These are phyloP conservation scores for Carettochelys insculpta DNA, from an alignment of 2,113 vertebrate genomes.

Conservation along the genomic window DNA sequence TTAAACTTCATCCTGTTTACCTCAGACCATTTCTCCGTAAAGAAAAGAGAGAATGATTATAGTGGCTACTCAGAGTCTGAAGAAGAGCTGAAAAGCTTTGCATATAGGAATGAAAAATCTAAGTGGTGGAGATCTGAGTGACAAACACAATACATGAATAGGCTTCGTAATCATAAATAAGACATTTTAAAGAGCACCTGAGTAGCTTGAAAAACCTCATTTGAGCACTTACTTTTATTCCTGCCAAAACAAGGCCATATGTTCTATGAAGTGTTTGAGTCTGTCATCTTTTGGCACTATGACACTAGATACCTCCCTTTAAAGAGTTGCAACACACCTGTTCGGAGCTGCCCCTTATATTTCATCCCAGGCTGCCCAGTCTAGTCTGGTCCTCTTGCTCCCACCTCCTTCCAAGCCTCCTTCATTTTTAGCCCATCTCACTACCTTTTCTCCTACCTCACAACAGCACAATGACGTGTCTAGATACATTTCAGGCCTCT, in stretches of 20 bases:
- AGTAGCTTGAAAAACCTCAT: neutral
- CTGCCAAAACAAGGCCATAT: neutral
- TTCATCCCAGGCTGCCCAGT: neutral
- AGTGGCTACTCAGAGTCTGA: neutral
- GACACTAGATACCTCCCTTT: rapidly evolving
- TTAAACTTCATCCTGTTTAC: no score
- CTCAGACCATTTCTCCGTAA: no score
- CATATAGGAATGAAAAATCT: neutral
- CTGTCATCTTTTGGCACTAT: neutral
- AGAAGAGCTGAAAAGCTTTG: neutral
- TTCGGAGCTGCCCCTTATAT: neutral
- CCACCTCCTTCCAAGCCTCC: neutral
- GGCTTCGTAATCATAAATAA: neutral
- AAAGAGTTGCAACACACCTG: neutral
- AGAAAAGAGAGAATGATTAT: no score
- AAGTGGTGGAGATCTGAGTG: neutral
- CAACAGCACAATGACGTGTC: neutral
- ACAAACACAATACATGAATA: neutral
- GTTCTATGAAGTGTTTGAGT: neutral
- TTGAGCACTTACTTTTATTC: neutral
- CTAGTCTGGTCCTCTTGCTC: neutral
- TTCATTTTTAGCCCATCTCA: neutral
- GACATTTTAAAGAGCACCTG: neutral
- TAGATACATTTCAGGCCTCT: neutral
- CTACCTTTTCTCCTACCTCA: neutral